Conservation (phyloP, 2,113 vertebrate species). For the Felis chaus region DNA sequence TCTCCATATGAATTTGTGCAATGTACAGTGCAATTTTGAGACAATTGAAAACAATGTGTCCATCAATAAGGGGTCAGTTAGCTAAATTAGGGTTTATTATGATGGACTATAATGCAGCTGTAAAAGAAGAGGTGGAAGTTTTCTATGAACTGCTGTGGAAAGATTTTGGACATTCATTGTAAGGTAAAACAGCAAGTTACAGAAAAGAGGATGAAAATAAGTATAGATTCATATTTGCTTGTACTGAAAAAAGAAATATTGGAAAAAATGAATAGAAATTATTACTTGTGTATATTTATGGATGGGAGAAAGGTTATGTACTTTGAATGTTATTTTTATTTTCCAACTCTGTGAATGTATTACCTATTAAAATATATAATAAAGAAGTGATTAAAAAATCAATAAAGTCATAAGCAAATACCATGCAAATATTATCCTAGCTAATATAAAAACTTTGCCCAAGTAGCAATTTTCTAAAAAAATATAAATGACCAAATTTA, state of each 20-base stretch:
- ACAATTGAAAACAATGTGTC: neutral
- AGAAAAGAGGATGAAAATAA: neutral
- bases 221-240: neutral
- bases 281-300: neutral
- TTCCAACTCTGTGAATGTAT: neutral
- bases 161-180: neutral
- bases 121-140: neutral
- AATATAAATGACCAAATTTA: neutral
- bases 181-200: neutral
- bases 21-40: neutral
- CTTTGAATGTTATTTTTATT: neutral
- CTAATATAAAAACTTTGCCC: neutral
- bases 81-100: neutral
- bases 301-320: neutral
- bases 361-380: neutral
- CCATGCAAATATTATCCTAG: neutral
- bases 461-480: neutral
- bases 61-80: neutral
- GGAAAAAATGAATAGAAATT: neutral
- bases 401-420: neutral
- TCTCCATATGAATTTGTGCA: neutral
- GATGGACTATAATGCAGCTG: neutral
- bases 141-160: neutral
- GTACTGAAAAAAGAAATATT: neutral
- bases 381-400: neutral